Conservation (phyloP, 2,113 vertebrate species). For the Paracanthobrama guichenoti region DNA sequence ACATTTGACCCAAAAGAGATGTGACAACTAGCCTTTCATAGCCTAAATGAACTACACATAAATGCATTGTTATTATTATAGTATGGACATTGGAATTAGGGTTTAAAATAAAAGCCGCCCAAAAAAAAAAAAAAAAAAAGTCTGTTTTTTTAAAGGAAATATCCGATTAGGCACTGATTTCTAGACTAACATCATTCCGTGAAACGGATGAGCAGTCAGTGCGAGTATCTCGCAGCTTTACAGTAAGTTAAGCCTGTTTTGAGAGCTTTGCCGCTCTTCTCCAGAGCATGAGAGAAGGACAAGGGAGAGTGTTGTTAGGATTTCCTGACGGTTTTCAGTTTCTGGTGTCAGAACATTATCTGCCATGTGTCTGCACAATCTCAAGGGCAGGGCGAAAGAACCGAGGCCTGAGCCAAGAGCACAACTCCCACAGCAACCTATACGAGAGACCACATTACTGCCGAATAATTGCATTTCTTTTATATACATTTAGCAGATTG, state of each 20-base stretch:
- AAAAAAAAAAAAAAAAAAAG: too few relatives aligned
- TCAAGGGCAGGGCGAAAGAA: conserved; percentile 76
- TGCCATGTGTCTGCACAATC: conserved; percentile 81
- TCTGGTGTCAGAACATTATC: conserved; percentile 83
- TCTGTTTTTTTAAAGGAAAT: not conserved
- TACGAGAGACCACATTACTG: not conserved
- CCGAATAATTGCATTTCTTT: not conserved
- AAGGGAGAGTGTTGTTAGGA: conserved; percentile 68
- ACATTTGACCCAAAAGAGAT: not conserved
- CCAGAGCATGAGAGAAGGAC: conserved; percentile 55
- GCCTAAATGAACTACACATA: too few relatives aligned
- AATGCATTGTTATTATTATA: not conserved
- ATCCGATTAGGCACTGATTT: not conserved
- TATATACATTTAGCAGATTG: too few relatives aligned
- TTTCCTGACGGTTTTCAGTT: conserved; percentile 76
- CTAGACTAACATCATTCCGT: too few relatives aligned
- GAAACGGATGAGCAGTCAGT: not conserved
- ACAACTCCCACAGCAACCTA: conserved; percentile 8
- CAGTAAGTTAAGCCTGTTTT: not conserved
- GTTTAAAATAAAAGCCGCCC: not conserved
- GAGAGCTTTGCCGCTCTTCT: not conserved
- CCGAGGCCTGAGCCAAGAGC: conserved; percentile 53
- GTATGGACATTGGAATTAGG: not conserved
- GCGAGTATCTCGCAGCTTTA: not conserved
- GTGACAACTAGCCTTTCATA: not conserved